phyloP scores from a whole-genome alignment of 2,797 vertebrate species.

The Labeo calbasu region DNA sequence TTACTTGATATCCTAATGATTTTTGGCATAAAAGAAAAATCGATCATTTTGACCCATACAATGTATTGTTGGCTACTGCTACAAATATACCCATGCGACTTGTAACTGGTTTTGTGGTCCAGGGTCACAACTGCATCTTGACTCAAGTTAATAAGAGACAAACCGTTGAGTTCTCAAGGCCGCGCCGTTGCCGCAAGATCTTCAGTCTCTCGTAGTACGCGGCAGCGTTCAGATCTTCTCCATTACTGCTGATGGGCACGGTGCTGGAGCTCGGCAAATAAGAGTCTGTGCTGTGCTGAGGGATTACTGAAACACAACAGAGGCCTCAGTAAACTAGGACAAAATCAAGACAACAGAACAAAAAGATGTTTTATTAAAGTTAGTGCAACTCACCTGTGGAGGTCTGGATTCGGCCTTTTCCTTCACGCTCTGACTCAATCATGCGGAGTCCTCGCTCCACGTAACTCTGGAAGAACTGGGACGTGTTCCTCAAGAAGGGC shows the following conservation, averaged over 20 bases:
- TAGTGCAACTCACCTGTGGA: constrained; percentile 80
- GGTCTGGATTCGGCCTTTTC: constrained; percentile 86
- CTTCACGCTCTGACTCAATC: constrained; percentile 94
- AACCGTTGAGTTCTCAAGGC: constrained; percentile 93
- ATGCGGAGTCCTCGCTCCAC: constrained; percentile 96
- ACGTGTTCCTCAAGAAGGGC: constrained; percentile 95
- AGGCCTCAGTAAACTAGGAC: background rate
- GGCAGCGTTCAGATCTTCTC: constrained; percentile 91
- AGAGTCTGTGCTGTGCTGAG: constrained; percentile 82
- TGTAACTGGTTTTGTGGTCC: too few relatives aligned
- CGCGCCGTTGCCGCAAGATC: constrained; percentile 94
- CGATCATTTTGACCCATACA: too few relatives aligned
- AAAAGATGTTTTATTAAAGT: background rate
- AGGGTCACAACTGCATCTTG: background rate
- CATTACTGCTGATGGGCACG: constrained; percentile 82
- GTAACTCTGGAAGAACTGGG: constrained; percentile 98
- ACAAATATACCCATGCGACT: too few relatives aligned
- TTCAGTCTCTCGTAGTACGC: constrained; percentile 96
- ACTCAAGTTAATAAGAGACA: constrained; percentile 1
- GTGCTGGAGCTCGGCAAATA: constrained; percentile 63
- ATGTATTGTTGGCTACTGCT: too few relatives aligned
- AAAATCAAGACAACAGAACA: background rate
- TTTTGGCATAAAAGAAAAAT: too few relatives aligned
- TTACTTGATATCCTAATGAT: too few relatives aligned
- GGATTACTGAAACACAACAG: constrained; percentile 79